These are phyloP conservation scores for Aethes cnicana DNA, from an alignment of 2,888 invertebrate species.

Conservation along the genomic window DNA sequence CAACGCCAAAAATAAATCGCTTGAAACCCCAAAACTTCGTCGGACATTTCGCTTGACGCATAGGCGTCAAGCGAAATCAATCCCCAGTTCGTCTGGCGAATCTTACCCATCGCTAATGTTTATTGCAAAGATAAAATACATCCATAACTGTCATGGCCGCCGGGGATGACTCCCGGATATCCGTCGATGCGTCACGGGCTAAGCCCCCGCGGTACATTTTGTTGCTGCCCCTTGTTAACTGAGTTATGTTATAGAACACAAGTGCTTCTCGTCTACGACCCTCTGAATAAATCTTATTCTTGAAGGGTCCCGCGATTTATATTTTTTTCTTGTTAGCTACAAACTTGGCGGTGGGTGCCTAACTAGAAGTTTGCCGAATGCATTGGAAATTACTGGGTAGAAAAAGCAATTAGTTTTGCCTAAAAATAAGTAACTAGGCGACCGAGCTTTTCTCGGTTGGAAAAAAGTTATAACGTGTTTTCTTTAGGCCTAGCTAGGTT, in stretches of 20 bases:
- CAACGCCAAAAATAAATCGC: not conserved
- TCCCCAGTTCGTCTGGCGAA: conserved; percentile 23
- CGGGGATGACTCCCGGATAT: conserved; percentile 60
- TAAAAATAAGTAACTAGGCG: too few species aligned
- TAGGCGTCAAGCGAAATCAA: conserved; percentile 26
- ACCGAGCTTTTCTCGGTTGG: too few species aligned
- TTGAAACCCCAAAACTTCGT: not conserved
- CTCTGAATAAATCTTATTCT: conserved; percentile 69
- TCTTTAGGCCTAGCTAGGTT: too few species aligned
- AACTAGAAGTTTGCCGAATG: too few species aligned
- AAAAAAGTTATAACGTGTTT: too few species aligned
- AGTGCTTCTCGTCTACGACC: conserved; percentile 59
- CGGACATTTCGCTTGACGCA: not conserved
- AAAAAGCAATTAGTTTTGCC: too few species aligned
- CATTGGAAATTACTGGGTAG: too few species aligned
- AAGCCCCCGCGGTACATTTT: conserved; percentile 51
- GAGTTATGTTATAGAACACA: conserved; percentile 71
- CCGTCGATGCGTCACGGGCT: conserved; percentile 69
- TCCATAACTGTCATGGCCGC: conserved; percentile 66
- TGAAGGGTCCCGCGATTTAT: conserved; percentile 44
- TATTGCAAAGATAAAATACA: conserved; percentile 58
- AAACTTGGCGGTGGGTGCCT: too few species aligned
- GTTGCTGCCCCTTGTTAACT: conserved; percentile 64
- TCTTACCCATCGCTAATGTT: conserved; percentile 42
- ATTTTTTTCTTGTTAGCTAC: too few species aligned